phyloP scores from a whole-genome alignment of 2,797 vertebrate species.

The Phoebastria nigripes region DNA sequence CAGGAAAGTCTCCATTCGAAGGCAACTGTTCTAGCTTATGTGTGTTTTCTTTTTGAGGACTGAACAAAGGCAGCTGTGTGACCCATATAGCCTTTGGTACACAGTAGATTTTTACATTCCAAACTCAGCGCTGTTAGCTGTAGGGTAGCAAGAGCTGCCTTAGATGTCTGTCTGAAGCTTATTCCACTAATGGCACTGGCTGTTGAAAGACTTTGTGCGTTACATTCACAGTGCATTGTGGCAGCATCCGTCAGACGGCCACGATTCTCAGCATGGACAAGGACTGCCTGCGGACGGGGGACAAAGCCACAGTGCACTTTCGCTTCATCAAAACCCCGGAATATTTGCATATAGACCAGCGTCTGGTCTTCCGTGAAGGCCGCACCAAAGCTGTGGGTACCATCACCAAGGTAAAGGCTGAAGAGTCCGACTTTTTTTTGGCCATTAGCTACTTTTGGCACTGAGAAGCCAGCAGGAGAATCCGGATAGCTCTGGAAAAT shows the following conservation, averaged over 20 bases:
- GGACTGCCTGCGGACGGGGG: constrained; percentile 92
- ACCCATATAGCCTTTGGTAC: rapidly evolving
- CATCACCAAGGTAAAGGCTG: constrained; percentile 86
- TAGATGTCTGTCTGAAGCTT: neutral
- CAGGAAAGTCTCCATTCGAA: neutral
- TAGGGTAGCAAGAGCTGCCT: neutral
- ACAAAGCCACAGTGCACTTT: constrained; percentile 94
- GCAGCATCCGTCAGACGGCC: constrained; percentile 95
- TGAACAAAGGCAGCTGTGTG: neutral
- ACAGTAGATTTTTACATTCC: neutral
- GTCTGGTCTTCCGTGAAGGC: constrained; percentile 93
- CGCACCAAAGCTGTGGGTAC: constrained; percentile 95
- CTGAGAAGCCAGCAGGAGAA: neutral
- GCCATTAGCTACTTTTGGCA: neutral
- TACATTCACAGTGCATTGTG: constrained; percentile 77
- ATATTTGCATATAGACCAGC: constrained; percentile 91
- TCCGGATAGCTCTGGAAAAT: neutral
- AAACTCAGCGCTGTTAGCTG: neutral
- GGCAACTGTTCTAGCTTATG: neutral
- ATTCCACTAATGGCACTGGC: neutral
- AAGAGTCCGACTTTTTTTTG: neutral
- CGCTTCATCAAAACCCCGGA: constrained; percentile 97
- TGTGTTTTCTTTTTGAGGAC: neutral
- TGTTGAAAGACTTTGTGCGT: neutral
- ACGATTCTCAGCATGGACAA: constrained; percentile 96